Conservation (phyloP, 2,888 invertebrate genomes). For the Theretra japonica region DNA sequence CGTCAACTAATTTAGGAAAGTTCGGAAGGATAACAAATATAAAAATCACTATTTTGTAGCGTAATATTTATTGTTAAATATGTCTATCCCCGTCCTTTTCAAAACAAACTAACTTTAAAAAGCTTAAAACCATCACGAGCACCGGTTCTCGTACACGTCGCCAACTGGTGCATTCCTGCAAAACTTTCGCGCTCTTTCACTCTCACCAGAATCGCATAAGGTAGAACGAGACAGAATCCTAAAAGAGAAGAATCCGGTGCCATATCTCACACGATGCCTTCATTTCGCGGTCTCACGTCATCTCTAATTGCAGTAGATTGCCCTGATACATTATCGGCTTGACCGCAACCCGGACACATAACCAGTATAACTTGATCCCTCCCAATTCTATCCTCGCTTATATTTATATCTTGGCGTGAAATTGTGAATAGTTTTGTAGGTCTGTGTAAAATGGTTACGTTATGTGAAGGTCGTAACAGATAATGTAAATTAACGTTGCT, state of each 20-base stretch:
- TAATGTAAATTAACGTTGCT: conserved; percentile 29
- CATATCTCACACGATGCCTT: conserved; percentile 29
- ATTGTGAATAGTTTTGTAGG: not conserved
- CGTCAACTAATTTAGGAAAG: too few relatives aligned
- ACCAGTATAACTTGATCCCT: conserved; percentile 52
- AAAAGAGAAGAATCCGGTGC: conserved; percentile 4
- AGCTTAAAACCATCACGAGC: not conserved
- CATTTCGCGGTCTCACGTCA: conserved; percentile 61
- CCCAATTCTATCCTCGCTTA: conserved; percentile 1
- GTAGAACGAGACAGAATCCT: not conserved
- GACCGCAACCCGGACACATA: conserved; percentile 59
- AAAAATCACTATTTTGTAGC: too few relatives aligned
- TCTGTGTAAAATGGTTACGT: conserved; percentile 26
- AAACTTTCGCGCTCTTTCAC: not conserved
- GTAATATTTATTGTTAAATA: too few relatives aligned
- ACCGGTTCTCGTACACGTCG: not conserved
- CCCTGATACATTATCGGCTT: conserved; percentile 56
- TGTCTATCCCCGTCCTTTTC: too few relatives aligned
- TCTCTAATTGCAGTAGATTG: conserved; percentile 70
- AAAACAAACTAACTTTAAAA: not conserved
- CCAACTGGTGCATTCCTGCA: not conserved
- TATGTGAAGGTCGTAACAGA: conserved; percentile 36
- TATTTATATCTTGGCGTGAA: not conserved
- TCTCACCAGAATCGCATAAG: not conserved
- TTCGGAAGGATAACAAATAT: too few relatives aligned